A percentile compares a stretch with the other conserved stretches of the same genome.
Conservation (phyloP, 2,888 invertebrate genomes). For the Drosophila mercatorum region DNA sequence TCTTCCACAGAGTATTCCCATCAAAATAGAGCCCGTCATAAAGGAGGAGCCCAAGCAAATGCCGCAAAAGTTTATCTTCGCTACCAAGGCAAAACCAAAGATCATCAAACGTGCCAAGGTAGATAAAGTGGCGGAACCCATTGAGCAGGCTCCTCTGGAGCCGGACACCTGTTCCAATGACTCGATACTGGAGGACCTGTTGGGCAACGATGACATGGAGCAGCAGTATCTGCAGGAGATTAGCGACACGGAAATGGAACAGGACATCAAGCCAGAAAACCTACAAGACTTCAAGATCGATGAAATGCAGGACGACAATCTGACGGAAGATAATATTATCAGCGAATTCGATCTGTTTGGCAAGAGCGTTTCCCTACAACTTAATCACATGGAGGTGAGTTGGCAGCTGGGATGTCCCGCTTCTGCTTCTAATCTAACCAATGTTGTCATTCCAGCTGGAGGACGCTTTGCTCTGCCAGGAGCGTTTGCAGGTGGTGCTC, state of each 20-base stretch:
- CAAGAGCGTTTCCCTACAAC: slow-evolving; percentile 70
- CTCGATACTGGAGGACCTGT: slow-evolving; percentile 61
- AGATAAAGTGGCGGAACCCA: slow-evolving; percentile 11
- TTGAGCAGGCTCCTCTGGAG: slow-evolving; percentile 12
- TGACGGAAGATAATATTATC: slow-evolving; percentile 53
- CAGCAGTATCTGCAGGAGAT: slow-evolving; percentile 38
- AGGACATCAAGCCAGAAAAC: slow-evolving; percentile 23
- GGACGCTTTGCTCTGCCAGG: slow-evolving; percentile 71
- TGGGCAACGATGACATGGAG: slow-evolving; percentile 55
- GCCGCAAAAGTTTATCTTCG: slow-evolving; percentile 9
- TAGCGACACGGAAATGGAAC: slow-evolving; percentile 39
- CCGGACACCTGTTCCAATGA: slow-evolving; percentile 55
- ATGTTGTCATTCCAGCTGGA: slow-evolving; percentile 47
- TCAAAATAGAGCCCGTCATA: slow-evolving; percentile 15
- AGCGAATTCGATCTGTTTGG: slow-evolving; percentile 76
- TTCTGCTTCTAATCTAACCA: background rate
- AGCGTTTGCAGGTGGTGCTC: slow-evolving; percentile 69
- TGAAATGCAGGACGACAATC: slow-evolving; percentile 28
- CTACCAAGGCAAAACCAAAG: slow-evolving; percentile 37
- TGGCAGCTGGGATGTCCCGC: background rate
- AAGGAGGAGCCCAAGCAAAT: slow-evolving; percentile 15
- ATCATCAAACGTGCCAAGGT: slow-evolving; percentile 13
- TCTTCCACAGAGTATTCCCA: slow-evolving; percentile 17
- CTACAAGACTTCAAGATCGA: slow-evolving; percentile 36
- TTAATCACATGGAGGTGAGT: slow-evolving; percentile 68